phyloP scores from a whole-genome alignment of 1,140 invertebrate species.

The Euschistus heros region DNA sequence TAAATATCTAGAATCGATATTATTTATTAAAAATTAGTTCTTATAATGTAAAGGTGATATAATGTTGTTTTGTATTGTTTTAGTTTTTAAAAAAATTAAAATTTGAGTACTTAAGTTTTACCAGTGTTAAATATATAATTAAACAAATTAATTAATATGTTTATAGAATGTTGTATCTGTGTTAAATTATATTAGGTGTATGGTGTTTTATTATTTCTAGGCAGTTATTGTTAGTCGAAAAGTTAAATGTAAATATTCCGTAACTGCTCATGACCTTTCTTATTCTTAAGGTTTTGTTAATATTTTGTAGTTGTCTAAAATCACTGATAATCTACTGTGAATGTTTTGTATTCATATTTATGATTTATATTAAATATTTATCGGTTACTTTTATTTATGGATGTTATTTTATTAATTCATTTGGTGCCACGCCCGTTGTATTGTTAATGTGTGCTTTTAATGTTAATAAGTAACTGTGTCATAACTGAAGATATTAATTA shows the following conservation, averaged over 20 bases:
- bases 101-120: constrained; percentile 24
- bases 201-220: constrained; percentile 19
- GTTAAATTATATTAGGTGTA: constrained; percentile 25
- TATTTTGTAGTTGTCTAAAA: not conserved
- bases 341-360: not conserved
- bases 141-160: constrained; percentile 17
- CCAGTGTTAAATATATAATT: constrained; percentile 20
- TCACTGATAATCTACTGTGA: not conserved
- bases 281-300: constrained; percentile 7
- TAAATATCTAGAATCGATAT: not conserved
- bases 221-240: constrained; percentile 7
- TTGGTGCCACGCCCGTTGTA: not conserved
- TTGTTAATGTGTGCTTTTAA: not conserved
- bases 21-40: not conserved
- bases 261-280: constrained; percentile 9
- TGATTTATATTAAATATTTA: not conserved
- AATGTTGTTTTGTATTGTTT: constrained; percentile 20
- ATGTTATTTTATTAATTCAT: not conserved
- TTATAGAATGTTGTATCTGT: constrained; percentile 24
- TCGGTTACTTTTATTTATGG: not conserved
- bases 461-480: not conserved
- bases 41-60: constrained; percentile 5
- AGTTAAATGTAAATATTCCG: constrained; percentile 4
- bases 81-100: not conserved
- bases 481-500: too few species aligned